A percentile compares a stretch with the other conserved stretches of the same genome.
Conservation (phyloP, 92 coral and sea anemone species). For the Phenganax stokvisi region DNA sequence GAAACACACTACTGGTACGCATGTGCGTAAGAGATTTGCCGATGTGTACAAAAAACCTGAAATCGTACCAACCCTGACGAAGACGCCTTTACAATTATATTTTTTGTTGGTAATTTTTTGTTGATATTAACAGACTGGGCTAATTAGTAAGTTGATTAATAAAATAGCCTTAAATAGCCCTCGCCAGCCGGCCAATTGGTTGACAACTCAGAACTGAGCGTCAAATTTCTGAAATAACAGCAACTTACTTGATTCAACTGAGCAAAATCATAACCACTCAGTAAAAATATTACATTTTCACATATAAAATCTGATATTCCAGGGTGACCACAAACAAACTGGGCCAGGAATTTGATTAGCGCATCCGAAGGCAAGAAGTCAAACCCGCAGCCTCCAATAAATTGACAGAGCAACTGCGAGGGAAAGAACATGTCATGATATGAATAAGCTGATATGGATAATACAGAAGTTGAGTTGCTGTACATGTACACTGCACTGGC, state of each 20-base stretch:
- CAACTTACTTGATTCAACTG: constrained; percentile 72
- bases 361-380: constrained; percentile 87
- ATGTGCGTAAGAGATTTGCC: too few species aligned
- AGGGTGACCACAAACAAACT: constrained; percentile 61
- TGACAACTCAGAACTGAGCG: too few species aligned
- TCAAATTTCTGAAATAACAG: not conserved
- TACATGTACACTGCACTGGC: too few species aligned
- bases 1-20: too few species aligned
- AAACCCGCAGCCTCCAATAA: constrained; percentile 53
- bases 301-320: constrained; percentile 50
- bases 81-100: too few species aligned
- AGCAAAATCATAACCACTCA: constrained; percentile 71
- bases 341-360: constrained; percentile 60
- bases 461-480: not conserved
- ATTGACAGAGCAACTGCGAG: constrained; percentile 19
- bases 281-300: constrained; percentile 58
- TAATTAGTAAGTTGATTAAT: not conserved
- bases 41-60: too few species aligned
- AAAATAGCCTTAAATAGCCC: not conserved
- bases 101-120: too few species aligned
- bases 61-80: too few species aligned
- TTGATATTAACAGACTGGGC: too few species aligned
- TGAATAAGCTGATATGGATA: not conserved
- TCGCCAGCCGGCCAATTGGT: too few species aligned
- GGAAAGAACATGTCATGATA: not conserved